Conservation (phyloP, 2,888 invertebrate species). For the Stenodera caucasica region DNA sequence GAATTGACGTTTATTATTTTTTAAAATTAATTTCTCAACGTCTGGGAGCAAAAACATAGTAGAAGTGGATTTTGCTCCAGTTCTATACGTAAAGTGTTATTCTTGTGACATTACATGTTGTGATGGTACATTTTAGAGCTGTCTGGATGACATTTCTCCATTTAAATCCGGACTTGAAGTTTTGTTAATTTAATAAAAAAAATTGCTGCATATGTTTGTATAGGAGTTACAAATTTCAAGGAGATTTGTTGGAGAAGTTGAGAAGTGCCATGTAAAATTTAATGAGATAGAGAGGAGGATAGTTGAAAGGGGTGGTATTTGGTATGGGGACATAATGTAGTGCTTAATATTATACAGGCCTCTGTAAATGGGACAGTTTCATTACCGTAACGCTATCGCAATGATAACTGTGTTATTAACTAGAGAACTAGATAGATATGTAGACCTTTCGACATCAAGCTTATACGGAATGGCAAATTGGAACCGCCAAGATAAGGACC, state of each 20-base stretch:
- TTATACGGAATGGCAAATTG: conserved; percentile 37
- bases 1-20: background rate
- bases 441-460: conserved; percentile 47
- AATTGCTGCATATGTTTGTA: conserved; percentile 3
- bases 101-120: conserved; percentile 2
- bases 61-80: background rate
- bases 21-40: too few species aligned
- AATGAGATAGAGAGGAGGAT: conserved; percentile 29
- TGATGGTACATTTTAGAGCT: background rate
- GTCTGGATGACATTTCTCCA: background rate
- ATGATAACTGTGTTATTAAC: conserved; percentile 51
- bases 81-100: conserved; percentile 2
- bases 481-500: conserved; percentile 35
- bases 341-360: conserved; percentile 49
- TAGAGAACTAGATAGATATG: conserved; percentile 47
- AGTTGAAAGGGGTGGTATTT: background rate
- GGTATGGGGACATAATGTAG: conserved; percentile 45
- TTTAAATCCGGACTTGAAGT: conserved; percentile 10
- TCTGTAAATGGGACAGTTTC: conserved; percentile 50
- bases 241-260: conserved; percentile 3
- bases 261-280: conserved; percentile 31
- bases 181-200: conserved; percentile 12
- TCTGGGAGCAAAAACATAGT: background rate
- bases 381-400: conserved; percentile 48
- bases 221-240: background rate